A percentile compares a stretch with the other conserved stretches of the same genome.
Evolutionary conservation across 2,113 vertebrate genomes (phyloP).

Genomic region (Mustela lutreola): DNA sequence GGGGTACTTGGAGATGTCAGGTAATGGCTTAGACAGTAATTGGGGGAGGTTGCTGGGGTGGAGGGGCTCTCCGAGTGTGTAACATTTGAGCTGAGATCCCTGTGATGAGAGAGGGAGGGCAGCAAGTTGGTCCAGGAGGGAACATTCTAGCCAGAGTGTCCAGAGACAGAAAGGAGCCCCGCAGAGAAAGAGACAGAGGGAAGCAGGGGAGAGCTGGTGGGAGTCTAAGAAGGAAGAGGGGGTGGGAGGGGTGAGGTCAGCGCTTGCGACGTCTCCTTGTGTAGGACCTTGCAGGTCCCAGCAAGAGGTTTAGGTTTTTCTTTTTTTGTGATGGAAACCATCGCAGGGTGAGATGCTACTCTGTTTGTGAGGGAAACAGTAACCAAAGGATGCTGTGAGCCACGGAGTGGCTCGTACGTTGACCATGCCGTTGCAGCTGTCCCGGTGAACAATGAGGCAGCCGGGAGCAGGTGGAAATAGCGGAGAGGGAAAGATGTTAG

Average conservation of each 20-base stretch:
- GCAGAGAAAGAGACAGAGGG: not conserved
- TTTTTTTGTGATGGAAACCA: not conserved
- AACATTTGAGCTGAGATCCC: not conserved
- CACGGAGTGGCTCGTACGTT: rapidly evolving
- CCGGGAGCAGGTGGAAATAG: not conserved
- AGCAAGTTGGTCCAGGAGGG: not conserved
- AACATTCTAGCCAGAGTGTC: not conserved
- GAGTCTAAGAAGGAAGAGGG: not conserved
- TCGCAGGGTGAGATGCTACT: not conserved
- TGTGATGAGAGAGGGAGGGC: not conserved
- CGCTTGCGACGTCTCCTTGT: not conserved
- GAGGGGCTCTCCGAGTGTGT: not conserved
- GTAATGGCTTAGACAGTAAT: not conserved
- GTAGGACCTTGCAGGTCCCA: not conserved
- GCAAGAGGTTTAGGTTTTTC: not conserved
- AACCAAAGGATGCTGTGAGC: not conserved
- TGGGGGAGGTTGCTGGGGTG: not conserved
- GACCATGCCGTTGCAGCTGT: not conserved
- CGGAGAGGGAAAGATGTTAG: no score
- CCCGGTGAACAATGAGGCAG: no score
- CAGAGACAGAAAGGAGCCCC: not conserved
- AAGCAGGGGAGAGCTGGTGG: no score
- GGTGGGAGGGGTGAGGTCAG: not conserved
- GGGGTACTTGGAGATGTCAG: no score
- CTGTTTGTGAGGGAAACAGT: not conserved